phyloP scores from a whole-genome alignment of 2,888 invertebrate species.

The Diarsia brunnea region DNA sequence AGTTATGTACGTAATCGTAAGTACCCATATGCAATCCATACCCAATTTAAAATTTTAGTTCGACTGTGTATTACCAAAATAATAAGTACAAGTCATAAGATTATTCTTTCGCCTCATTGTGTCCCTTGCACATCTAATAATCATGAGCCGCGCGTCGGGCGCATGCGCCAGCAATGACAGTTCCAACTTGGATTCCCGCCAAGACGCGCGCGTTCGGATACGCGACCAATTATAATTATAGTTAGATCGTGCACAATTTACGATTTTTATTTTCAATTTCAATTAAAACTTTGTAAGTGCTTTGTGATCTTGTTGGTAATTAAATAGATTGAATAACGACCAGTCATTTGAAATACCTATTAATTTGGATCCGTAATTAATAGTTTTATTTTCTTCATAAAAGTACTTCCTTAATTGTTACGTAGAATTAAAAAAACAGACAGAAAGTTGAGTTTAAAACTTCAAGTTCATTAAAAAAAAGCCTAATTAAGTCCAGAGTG shows the following conservation, averaged over 20 bases:
- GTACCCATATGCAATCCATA: too few species aligned
- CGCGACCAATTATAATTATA: conserved; percentile 58
- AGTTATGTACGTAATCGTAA: too few species aligned
- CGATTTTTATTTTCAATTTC: conserved; percentile 11
- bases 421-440: background rate
- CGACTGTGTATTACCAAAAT: too few species aligned
- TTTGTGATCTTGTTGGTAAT: conserved; percentile 21
- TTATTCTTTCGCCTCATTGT: conserved; percentile 69
- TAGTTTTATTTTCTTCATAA: background rate
- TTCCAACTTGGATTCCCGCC: conserved; percentile 76
- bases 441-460: background rate
- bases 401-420: background rate
- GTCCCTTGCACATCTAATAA: conserved; percentile 70
- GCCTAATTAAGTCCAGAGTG: conserved; percentile 40
- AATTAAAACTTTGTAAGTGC: conserved; percentile 42
- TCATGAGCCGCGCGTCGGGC: conserved; percentile 66
- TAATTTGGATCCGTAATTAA: background rate
- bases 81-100: background rate
- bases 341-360: background rate
- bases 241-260: conserved; percentile 24
- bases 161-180: conserved; percentile 79
- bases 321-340: background rate
- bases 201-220: conserved; percentile 71
- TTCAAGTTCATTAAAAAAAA: conserved; percentile 17
- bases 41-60: too few species aligned